Percentiles rank a stretch among this genome's conserved stretches.
Conservation (phyloP, 2,888 invertebrate genomes). For the Tolmerus cingulatus region DNA sequence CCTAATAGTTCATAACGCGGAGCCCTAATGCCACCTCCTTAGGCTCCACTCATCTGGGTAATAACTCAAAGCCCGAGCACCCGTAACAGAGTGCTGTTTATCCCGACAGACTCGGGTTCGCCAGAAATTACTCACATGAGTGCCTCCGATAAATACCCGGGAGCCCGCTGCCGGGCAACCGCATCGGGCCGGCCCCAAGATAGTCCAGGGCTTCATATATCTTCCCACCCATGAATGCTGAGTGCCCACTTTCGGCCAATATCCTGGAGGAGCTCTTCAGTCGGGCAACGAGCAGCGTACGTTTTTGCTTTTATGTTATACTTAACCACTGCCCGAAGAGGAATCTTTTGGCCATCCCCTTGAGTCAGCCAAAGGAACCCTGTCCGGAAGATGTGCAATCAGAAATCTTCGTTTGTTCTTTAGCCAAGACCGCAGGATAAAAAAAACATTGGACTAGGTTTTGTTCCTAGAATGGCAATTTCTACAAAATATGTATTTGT, state of each 20-base stretch:
- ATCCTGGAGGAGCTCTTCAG: background rate
- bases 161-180: conserved; percentile 3
- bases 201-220: background rate
- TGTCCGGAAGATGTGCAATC: background rate
- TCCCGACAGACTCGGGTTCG: background rate
- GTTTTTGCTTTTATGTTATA: background rate
- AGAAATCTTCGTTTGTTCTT: background rate
- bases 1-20: conserved; percentile 1
- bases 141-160: conserved; percentile 14
- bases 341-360: background rate
- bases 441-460: background rate
- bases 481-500: background rate
- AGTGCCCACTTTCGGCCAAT: conserved; percentile 15
- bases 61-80: conserved; percentile 10
- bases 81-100: conserved; percentile 2
- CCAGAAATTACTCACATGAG: conserved; percentile 28
- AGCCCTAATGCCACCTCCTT: background rate
- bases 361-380: background rate
- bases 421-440: background rate
- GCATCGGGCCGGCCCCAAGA: background rate
- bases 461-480: background rate
- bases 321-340: background rate
- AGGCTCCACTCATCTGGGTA: background rate
- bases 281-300: background rate
- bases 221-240: conserved; percentile 29